A percentile compares a stretch with the other conserved stretches of the same genome.
These are phyloP conservation scores for Rhyacophila brunnea DNA, from an alignment of 1,140 invertebrate genomes.

Conservation along the genomic window DNA sequence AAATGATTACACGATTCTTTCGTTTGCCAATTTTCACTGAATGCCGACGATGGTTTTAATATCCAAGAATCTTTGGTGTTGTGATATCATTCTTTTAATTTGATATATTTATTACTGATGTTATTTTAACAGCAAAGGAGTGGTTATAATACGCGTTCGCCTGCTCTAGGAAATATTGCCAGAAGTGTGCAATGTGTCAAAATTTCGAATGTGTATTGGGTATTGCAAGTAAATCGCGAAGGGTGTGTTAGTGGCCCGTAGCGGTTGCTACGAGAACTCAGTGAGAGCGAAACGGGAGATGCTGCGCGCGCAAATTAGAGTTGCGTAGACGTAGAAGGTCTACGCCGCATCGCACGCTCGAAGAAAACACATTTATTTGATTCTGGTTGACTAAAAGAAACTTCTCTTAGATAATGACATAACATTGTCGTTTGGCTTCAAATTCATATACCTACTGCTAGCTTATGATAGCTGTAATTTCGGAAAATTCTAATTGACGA, in stretches of 20 bases:
- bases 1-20: neutral
- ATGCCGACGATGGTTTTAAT: neutral
- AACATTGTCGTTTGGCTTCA: neutral
- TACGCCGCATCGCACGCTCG: neutral
- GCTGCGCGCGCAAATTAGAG: slow-evolving; percentile 5
- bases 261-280: slow-evolving; percentile 6
- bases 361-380: neutral
- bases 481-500: too few relatives aligned
- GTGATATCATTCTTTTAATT: neutral
- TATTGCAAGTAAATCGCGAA: neutral
- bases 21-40: neutral
- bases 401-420: neutral
- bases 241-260: slow-evolving; percentile 9
- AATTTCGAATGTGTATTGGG: slow-evolving; percentile 11
- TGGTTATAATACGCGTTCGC: slow-evolving; percentile 5
- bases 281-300: neutral
- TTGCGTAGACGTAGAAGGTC: too few relatives aligned
- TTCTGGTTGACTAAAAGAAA: neutral
- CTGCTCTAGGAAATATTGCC: slow-evolving; percentile 10
- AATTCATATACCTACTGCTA: neutral
- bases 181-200: slow-evolving; percentile 4
- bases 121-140: slow-evolving; percentile 15
- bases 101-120: slow-evolving; percentile 2
- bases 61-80: neutral
- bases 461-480: slow-evolving; percentile 6